Percentiles rank a stretch among this genome's conserved stretches.
Conservation (phyloP, 2,113 vertebrate genomes). For the Pagrus major region DNA sequence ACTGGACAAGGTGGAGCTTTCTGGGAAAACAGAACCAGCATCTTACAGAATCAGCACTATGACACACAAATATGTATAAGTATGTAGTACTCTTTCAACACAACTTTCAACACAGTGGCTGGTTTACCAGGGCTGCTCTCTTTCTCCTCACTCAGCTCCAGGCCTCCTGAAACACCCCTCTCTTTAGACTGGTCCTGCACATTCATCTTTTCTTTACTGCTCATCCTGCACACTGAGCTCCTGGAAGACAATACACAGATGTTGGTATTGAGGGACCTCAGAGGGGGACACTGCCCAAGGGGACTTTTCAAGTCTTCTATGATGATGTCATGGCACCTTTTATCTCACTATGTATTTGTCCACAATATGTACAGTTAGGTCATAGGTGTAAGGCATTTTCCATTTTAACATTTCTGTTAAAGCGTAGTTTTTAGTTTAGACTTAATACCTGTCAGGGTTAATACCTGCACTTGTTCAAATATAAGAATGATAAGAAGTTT, state of each 20-base stretch:
- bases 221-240: conserved; percentile 92
- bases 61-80: not conserved
- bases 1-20: conserved; percentile 73
- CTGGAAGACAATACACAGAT: conserved; percentile 67
- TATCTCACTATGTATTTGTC: no score
- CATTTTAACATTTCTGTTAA: not conserved
- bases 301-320: not conserved
- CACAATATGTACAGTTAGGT: not conserved
- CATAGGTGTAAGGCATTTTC: not conserved
- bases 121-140: conserved; percentile 80
- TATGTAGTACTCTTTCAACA: rapidly evolving
- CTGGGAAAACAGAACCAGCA: conserved; percentile 46
- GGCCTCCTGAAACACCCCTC: conserved; percentile 84
- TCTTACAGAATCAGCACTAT: not conserved
- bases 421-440: no score
- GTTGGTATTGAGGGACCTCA: not conserved
- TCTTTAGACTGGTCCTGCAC: conserved; percentile 94
- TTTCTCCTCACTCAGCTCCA: conserved; percentile 85
- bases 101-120: no score
- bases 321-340: not conserved
- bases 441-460: not conserved
- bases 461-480: no score
- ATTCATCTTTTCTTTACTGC: conserved; percentile 92
- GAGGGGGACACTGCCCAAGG: not conserved
- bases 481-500: not conserved